Evolutionary conservation across 2,113 vertebrate species (phyloP), one percentile per base, ranked within the genome.

Genomic region (Arizona elegans): DNA sequence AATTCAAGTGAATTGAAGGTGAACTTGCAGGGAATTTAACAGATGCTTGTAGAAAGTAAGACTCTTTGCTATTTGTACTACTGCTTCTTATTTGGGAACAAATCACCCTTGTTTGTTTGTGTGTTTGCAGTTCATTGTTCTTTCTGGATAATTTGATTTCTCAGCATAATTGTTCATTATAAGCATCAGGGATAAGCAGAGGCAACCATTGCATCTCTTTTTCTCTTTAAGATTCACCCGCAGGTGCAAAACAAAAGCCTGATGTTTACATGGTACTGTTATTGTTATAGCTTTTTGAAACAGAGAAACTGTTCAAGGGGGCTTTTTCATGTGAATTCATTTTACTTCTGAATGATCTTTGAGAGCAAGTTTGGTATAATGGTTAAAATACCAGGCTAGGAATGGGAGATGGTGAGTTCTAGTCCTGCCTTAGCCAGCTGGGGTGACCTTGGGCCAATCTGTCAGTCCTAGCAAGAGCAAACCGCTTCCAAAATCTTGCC

Each of bases 131-230:
- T 17, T 89, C 29, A 29, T 91, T 92, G 91, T 26, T 12, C 3
- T 58, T 89, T 56, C 33, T 26, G 43, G 88, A 91, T 92, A 96
- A 89, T 91, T 95, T 93, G 93, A 55, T 92, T 96, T 95, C 88
- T 96, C 95, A 91, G 85, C 65, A 88, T 38, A 87, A 87, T 92
- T 65, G 3, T 33, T 88, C 50, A n/a, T n/a, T 54, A 24, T 50
- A 86, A 12, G 8, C 24, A 86, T 53, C 85, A n/a, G 13, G 86
- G 6, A 52, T 87, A 17, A 26, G 26, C 24, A 87, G 50, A 87
- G 7, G 26, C 26, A 15, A 54, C 2, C 11, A 26, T 17, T 29
- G 12, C 13, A 19, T 29, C 15, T 52, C 26, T 13, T 87, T 1
- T 52, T 87, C 50, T 87, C 11, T 52, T 87, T 50, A 24, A 50